Percentiles rank a stretch among this genome's conserved stretches.
Conservation (phyloP, 1,140 invertebrate species). For the Drosophila saltans region DNA sequence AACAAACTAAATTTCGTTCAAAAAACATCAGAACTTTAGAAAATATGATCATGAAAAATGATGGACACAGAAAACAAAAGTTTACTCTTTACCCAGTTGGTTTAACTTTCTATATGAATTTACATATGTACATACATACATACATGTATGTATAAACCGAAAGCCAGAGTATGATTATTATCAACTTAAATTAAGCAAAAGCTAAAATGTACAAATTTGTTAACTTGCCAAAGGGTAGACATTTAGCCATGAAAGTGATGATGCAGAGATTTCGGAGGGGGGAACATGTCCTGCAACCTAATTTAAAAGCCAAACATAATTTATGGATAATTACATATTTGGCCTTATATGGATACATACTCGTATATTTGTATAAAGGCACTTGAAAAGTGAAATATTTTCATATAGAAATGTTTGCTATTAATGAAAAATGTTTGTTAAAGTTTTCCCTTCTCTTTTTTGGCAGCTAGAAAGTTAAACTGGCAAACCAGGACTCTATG, state of each 20-base stretch:
- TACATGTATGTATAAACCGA: slow-evolving; percentile 32
- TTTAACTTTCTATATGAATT: not conserved
- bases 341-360: not conserved
- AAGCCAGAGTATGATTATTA: slow-evolving; percentile 54
- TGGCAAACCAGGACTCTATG: slow-evolving; percentile 24
- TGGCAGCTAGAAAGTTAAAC: slow-evolving; percentile 21
- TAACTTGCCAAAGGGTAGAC: slow-evolving; percentile 20
- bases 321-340: slow-evolving; percentile 70
- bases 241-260: no score
- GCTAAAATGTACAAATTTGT: slow-evolving; percentile 52
- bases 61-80: slow-evolving; percentile 21
- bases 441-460: slow-evolving; percentile 14
- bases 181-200: slow-evolving; percentile 40
- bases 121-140: slow-evolving; percentile 17
- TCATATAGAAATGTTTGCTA: slow-evolving; percentile 35
- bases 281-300: slow-evolving; percentile 18
- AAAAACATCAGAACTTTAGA: slow-evolving; percentile 5
- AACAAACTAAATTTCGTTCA: not conserved
- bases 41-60: slow-evolving; percentile 17
- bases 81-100: not conserved
- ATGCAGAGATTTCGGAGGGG: not conserved
- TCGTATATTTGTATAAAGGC: not conserved
- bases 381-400: slow-evolving; percentile 24
- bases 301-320: slow-evolving; percentile 49
- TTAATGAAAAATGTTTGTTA: slow-evolving; percentile 60